Conservation (phyloP, 2,113 vertebrate genomes). For the Solea senegalensis region DNA sequence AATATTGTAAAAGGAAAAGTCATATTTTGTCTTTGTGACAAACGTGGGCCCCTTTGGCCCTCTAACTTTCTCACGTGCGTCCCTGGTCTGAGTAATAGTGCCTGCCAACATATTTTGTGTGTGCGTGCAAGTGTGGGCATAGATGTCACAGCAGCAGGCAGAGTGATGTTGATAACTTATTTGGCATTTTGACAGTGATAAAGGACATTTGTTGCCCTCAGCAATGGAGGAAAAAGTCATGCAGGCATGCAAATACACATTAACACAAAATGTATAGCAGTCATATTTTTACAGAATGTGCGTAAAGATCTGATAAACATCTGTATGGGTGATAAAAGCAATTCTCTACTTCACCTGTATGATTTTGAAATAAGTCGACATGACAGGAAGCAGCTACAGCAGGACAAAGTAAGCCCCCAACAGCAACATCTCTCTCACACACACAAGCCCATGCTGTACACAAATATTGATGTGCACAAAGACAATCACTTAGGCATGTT, state of each 20-base stretch:
- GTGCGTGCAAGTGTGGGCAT: slow-evolving; percentile 37
- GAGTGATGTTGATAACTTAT: slow-evolving; percentile 65
- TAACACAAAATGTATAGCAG: slow-evolving; percentile 18
- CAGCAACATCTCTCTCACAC: slow-evolving; percentile 17
- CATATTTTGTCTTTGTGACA: too few relatives aligned
- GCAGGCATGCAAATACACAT: slow-evolving; percentile 38
- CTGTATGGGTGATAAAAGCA: neutral
- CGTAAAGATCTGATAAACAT: slow-evolving; percentile 11
- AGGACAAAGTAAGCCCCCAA: slow-evolving; percentile 17
- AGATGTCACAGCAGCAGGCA: slow-evolving; percentile 55
- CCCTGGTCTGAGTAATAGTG: slow-evolving; percentile 29
- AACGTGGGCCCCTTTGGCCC: neutral
- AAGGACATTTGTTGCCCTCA: slow-evolving; percentile 68
- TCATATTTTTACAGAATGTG: neutral
- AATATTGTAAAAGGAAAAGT: too few relatives aligned
- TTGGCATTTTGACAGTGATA: slow-evolving; percentile 72
- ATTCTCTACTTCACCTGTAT: slow-evolving; percentile 26
- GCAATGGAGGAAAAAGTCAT: slow-evolving; percentile 45
- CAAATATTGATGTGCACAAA: slow-evolving; percentile 50
- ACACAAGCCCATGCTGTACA: slow-evolving; percentile 7
- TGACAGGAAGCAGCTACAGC: slow-evolving; percentile 19
- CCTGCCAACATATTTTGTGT: slow-evolving; percentile 23
- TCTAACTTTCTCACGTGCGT: neutral
- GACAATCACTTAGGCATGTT: slow-evolving; percentile 54
- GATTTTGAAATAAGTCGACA: neutral